Evolutionary conservation across 1,140 invertebrate species (phyloP).

Genomic region (Solenopsis fugax): DNA sequence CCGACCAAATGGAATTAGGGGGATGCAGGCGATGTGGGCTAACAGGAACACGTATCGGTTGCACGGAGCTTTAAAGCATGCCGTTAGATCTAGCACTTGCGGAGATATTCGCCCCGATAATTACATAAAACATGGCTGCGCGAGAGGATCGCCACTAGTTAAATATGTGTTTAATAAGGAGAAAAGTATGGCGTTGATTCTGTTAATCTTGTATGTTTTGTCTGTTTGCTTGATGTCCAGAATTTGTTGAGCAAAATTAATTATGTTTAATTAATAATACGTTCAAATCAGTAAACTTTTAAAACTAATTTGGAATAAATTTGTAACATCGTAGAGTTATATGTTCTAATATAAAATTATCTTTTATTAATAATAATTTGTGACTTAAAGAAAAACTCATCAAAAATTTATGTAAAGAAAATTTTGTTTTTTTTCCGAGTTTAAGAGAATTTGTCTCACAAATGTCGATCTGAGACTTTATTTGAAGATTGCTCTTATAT

Average conservation of each 20-base stretch:
- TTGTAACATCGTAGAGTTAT: background rate
- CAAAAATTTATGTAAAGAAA: too few relatives aligned
- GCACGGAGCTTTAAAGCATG: conserved; percentile 47
- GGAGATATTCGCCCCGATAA: conserved; percentile 14
- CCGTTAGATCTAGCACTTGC: conserved; percentile 24
- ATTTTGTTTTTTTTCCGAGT: too few relatives aligned
- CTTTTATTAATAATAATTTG: background rate
- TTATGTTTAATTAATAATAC: background rate
- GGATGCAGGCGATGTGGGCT: conserved; percentile 48
- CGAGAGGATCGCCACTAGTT: background rate
- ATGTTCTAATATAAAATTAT: background rate
- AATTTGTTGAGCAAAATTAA: background rate
- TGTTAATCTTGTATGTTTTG: background rate
- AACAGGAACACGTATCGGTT: conserved; percentile 37
- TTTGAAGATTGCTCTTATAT: background rate
- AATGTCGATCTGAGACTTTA: background rate
- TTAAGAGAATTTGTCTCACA: too few relatives aligned
- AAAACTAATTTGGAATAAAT: conserved; percentile 6
- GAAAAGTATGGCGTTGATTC: background rate
- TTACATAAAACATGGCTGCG: conserved; percentile 20
- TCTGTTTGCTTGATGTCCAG: background rate
- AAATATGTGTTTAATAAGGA: background rate
- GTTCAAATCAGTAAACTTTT: background rate
- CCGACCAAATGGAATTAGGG: conserved; percentile 50
- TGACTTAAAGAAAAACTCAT: too few relatives aligned